Conservation (phyloP, 2,888 invertebrate genomes). For the Dryobota labecula region DNA sequence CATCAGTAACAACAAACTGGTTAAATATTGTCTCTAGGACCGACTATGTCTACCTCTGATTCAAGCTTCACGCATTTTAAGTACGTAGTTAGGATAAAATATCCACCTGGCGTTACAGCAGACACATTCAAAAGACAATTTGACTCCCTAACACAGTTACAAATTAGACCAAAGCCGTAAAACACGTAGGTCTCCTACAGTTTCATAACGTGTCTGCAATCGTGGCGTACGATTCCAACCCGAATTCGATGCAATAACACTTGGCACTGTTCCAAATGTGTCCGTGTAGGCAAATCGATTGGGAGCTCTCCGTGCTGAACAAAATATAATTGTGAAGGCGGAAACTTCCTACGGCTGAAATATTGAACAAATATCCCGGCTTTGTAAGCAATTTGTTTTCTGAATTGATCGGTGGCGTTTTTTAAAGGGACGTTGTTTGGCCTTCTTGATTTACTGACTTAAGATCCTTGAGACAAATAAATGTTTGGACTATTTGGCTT, state of each 20-base stretch:
- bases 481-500: conserved; percentile 6
- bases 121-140: conserved; percentile 15
- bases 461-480: conserved; percentile 26
- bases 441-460: conserved; percentile 38
- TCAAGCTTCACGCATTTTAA: background rate
- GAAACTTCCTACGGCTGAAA: conserved; percentile 60
- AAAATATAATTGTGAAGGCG: conserved; percentile 67
- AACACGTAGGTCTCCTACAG: conserved; percentile 53
- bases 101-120: background rate
- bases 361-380: conserved; percentile 62
- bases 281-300: conserved; percentile 85
- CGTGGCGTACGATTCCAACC: conserved; percentile 67
- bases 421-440: conserved; percentile 36
- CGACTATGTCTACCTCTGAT: background rate
- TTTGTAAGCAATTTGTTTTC: conserved; percentile 61
- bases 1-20: background rate
- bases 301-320: conserved; percentile 66
- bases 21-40: background rate
- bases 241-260: conserved; percentile 83
- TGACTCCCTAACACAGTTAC: conserved; percentile 39
- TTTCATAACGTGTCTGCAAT: conserved; percentile 73
- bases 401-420: conserved; percentile 57
- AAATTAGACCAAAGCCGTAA: conserved; percentile 52
- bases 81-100: conserved; percentile 8
- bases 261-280: conserved; percentile 85